Evolutionary conservation across 2,888 invertebrate genomes (phyloP).

Genomic region (Conchocele bisecta): DNA sequence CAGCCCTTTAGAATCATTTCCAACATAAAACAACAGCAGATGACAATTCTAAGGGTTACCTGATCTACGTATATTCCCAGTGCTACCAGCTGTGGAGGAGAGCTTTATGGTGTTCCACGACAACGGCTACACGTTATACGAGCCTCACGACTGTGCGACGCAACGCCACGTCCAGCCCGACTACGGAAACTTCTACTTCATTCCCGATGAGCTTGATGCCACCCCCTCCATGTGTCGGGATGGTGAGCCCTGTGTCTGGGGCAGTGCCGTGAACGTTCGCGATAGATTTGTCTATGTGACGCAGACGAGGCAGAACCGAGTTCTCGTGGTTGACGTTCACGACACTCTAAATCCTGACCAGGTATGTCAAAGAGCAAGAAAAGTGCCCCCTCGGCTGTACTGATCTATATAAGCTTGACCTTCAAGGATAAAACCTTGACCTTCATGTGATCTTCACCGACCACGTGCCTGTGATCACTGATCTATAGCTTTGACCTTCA

Average conservation of each 20-base stretch:
- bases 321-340: slow-evolving; percentile 88
- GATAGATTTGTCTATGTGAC: slow-evolving; percentile 88
- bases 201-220: slow-evolving; percentile 73
- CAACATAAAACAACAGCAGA: too few species aligned
- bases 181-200: slow-evolving; percentile 86
- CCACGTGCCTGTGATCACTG: too few species aligned
- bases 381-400: background rate
- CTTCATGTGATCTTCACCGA: too few species aligned
- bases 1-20: too few species aligned
- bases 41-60: too few species aligned
- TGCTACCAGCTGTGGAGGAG: too few species aligned
- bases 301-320: slow-evolving; percentile 88
- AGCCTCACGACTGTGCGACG: slow-evolving; percentile 88
- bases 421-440: too few species aligned
- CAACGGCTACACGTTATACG: slow-evolving; percentile 89
- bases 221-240: slow-evolving; percentile 81
- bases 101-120: slow-evolving; percentile 90
- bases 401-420: background rate
- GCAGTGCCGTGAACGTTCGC: slow-evolving; percentile 88
- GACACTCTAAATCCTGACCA: slow-evolving; percentile 77
- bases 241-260: slow-evolving; percentile 87
- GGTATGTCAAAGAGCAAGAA: slow-evolving; percentile 63
- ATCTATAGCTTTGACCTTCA: too few species aligned
- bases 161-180: slow-evolving; percentile 89
- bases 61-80: too few species aligned